A percentile compares a stretch with the other conserved stretches of the same genome.
These are phyloP conservation scores for Scatophagus argus DNA, from an alignment of 2,113 vertebrate species.

Conservation along the genomic window DNA sequence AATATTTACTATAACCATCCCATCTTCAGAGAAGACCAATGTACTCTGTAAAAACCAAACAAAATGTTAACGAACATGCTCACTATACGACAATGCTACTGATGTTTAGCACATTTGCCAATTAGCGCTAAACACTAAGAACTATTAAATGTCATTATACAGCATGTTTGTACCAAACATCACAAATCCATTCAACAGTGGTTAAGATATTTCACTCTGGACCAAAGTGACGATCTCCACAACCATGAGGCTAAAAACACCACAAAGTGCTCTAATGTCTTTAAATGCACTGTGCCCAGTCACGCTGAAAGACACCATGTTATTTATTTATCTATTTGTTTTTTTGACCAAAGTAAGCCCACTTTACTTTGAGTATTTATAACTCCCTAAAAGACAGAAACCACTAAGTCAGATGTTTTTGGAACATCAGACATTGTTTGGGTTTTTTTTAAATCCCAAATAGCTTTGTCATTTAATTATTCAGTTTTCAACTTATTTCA, in stretches of 20 bases:
- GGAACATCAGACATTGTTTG: slow-evolving; percentile 2
- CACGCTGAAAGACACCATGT: not conserved
- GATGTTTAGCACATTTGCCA: not conserved
- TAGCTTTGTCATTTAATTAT: slow-evolving; percentile 43
- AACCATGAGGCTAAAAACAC: not conserved
- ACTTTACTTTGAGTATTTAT: not conserved
- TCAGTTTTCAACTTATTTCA: not conserved
- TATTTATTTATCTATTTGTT: slow-evolving; percentile 23
- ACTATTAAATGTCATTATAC: no score
- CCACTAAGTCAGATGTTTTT: not conserved
- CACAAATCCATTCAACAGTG: not conserved
- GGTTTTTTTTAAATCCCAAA: slow-evolving; percentile 25
- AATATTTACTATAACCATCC: not conserved
- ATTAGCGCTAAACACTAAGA: not conserved
- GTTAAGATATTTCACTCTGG: not conserved
- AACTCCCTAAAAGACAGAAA: slow-evolving; percentile 27
- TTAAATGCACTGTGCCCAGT: not conserved
- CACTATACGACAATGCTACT: not conserved
- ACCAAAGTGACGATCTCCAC: not conserved
- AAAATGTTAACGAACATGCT: not conserved
- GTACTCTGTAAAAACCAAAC: not conserved
- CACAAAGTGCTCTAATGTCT: not conserved
- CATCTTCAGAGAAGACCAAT: not conserved
- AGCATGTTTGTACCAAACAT: not conserved
- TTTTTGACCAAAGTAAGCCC: slow-evolving; percentile 25